A percentile compares a stretch with the other conserved stretches of the same genome.
phyloP scores from a whole-genome alignment of 2,888 invertebrate genomes.

The Platycheirus albimanus region DNA sequence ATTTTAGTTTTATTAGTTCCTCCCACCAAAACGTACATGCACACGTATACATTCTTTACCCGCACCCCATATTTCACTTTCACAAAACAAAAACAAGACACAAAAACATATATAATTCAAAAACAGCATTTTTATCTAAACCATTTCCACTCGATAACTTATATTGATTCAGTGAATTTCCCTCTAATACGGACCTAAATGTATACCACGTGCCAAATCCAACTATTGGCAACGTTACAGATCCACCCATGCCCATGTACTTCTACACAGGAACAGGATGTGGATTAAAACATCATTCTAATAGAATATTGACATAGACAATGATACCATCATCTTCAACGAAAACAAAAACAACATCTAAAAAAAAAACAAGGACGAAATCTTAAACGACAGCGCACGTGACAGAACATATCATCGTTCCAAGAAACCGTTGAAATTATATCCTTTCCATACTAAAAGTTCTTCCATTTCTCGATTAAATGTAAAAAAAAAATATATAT shows the following conservation, averaged over 20 bases:
- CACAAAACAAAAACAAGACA: too few species aligned
- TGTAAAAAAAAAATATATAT: conserved; percentile 17
- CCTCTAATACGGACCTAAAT: conserved; percentile 33
- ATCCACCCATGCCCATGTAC: conserved; percentile 31
- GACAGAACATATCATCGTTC: conserved; percentile 58
- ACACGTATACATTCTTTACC: too few species aligned
- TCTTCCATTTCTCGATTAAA: conserved; percentile 15
- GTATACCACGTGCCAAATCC: conserved; percentile 33
- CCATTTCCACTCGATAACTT: conserved; percentile 49
- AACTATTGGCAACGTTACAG: conserved; percentile 40
- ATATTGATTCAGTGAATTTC: conserved; percentile 36
- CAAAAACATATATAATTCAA: too few species aligned
- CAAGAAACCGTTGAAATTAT: conserved; percentile 53
- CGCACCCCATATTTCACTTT: too few species aligned
- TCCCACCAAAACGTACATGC: too few species aligned
- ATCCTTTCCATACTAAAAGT: conserved; percentile 28
- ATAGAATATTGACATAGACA: conserved; percentile 32
- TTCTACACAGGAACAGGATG: neutral
- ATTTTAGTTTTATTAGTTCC: too few species aligned
- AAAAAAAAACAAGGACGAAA: neutral
- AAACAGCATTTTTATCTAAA: conserved; percentile 40
- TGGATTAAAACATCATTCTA: conserved; percentile 55
- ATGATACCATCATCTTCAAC: neutral
- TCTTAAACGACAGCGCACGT: conserved; percentile 32
- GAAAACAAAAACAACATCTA: neutral